A percentile compares a stretch with the other conserved stretches of the same genome.
phyloP scores from a whole-genome alignment of 2,113 vertebrate species.

The Planiliza haematocheilus region DNA sequence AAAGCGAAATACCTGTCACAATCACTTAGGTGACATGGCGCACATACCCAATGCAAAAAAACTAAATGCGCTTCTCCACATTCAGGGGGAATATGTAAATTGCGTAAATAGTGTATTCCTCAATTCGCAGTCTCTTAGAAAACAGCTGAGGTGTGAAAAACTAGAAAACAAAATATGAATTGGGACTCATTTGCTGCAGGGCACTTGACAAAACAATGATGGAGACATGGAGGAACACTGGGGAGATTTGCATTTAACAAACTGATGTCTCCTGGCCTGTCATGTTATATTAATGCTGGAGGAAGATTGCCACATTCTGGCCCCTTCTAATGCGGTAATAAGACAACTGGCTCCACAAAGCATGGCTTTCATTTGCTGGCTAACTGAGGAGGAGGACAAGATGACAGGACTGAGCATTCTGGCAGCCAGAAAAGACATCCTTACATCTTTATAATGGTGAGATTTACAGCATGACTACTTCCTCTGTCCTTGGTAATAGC shows the following conservation, averaged over 20 bases:
- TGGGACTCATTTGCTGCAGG: slow-evolving; percentile 77
- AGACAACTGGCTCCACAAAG: slow-evolving; percentile 68
- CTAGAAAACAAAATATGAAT: slow-evolving; percentile 69
- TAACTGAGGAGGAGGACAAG: slow-evolving; percentile 52
- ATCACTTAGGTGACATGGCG: slow-evolving; percentile 48
- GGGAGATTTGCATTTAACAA: slow-evolving; percentile 84
- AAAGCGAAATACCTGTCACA: slow-evolving; percentile 63
- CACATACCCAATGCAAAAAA: slow-evolving; percentile 47
- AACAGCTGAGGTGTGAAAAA: slow-evolving; percentile 77
- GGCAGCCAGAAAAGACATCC: slow-evolving; percentile 52
- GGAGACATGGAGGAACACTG: slow-evolving; percentile 77
- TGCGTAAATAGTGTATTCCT: slow-evolving; percentile 45
- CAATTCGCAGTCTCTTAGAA: slow-evolving; percentile 52
- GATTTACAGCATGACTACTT: slow-evolving; percentile 60
- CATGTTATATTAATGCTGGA: slow-evolving; percentile 80
- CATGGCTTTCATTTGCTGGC: slow-evolving; percentile 51
- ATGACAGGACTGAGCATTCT: slow-evolving; percentile 47
- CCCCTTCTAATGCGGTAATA: slow-evolving; percentile 72
- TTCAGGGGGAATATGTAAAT: slow-evolving; percentile 64
- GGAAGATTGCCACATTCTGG: slow-evolving; percentile 68
- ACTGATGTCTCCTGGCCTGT: slow-evolving; percentile 80
- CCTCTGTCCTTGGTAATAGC: slow-evolving; percentile 45
- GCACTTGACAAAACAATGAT: slow-evolving; percentile 83
- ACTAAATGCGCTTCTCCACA: slow-evolving; percentile 48
- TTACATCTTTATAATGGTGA: slow-evolving; percentile 67